Base-by-base conservation (phyloP, 2,797 vertebrate genomes). In the Semaprochilodus insignis region DNA sequence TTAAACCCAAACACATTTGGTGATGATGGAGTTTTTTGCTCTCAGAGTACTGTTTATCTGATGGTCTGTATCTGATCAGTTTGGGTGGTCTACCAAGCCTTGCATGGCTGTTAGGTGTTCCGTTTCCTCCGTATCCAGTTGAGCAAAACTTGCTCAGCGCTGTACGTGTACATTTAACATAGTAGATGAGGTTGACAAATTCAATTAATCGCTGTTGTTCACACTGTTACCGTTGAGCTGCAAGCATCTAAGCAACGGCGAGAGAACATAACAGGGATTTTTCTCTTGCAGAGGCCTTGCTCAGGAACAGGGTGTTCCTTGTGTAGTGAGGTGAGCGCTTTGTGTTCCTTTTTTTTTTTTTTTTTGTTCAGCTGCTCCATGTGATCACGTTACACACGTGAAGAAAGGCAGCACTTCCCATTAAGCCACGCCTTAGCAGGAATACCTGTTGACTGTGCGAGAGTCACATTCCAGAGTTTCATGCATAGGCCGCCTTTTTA, bases 381-480 rank as follows among this genome's bases (percentile, higher is more conserved):
- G 66, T 40, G 34, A 69, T 69, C 34, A 44, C 36, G 8, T 3
- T 70, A 21, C 36, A 70, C 67, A 19, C n/a, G 66, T 70, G 67
- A 44, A 70, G 19, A 48, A 69, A 44, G 8, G 4, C 21, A 48
- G 4, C 21, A 48, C 23, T 70, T 23, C 40, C 15, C 65, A n/a
- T 48, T 23, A 48, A 0, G 21, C 23, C 14, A 0, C 31, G 13
- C 21, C 21, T 48, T 48, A 6, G 34, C 6, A 8, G 34, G 34
- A 40, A 67, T 3, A 19, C 13, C 40, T 70, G 66, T 69, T 44
- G 0, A n/a, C 66, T 23, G 67, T 3, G 23, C 67, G 23, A 36
- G 67, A 67, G 40, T 70, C 40, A 48, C 67, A 48, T 70, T 48
- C 67, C 67, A 48, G 10, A 40, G 40, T 44, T 40, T 67, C 31